Conservation (phyloP, 35 echinoderm and acorn worm genomes). For the Hemicentrotus pulcherrimus region DNA sequence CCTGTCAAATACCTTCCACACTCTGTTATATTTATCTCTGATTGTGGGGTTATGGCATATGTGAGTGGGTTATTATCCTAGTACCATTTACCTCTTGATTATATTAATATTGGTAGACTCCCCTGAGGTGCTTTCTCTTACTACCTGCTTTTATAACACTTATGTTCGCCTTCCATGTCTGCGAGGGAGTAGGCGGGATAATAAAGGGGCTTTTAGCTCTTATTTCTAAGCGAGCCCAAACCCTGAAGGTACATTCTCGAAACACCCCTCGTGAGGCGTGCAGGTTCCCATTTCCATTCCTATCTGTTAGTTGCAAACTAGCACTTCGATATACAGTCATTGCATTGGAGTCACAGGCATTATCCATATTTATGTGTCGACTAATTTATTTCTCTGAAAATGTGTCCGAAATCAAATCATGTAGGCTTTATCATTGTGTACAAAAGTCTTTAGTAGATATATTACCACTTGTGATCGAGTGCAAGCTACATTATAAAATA, state of each 20-base stretch:
- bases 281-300: background rate
- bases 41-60: background rate
- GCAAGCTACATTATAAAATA: no score
- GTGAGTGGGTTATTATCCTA: background rate
- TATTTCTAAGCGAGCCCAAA: background rate
- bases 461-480: no score
- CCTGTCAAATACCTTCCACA: background rate
- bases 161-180: background rate
- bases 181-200: background rate
- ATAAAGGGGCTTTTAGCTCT: background rate
- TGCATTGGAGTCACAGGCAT: background rate
- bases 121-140: background rate
- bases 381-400: no score
- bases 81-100: slow-evolving; percentile 4
- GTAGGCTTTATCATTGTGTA: no score
- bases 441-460: no score
- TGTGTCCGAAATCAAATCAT: no score
- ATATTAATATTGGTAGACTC: slow-evolving; percentile 19
- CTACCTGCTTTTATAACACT: background rate
- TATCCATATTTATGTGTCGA: no score
- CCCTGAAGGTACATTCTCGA: background rate
- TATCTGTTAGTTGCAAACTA: background rate
- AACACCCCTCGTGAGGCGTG: background rate
- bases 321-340: background rate
- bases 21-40: background rate